Percentiles rank a stretch among this genome's conserved stretches.
Conservation (phyloP, 2,113 vertebrate species). For the Pimephales promelas region DNA sequence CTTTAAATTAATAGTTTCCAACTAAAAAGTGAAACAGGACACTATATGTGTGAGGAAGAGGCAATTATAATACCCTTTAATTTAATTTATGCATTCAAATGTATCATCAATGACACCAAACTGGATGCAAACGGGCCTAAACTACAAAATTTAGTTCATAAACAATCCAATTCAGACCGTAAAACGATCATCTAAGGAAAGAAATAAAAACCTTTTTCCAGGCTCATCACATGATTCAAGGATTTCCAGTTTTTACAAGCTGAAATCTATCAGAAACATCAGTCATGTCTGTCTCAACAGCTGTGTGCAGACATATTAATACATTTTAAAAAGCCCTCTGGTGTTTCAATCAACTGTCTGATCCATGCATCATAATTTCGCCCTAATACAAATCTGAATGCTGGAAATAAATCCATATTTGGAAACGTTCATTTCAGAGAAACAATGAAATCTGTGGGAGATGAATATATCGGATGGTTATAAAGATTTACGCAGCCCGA, state of each 20-base stretch:
- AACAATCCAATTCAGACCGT: background rate
- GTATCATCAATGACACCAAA: background rate
- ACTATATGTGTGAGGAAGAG: too few species aligned
- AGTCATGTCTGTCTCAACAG: slow-evolving; percentile 32
- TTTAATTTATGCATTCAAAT: background rate
- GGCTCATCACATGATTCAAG: slow-evolving; percentile 4
- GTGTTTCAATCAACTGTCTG: slow-evolving; percentile 46
- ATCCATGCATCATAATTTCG: slow-evolving; percentile 43
- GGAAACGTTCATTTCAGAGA: slow-evolving; percentile 37
- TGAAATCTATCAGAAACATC: slow-evolving; percentile 39
- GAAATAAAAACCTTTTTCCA: slow-evolving; percentile 27
- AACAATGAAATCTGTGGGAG: slow-evolving; percentile 37
- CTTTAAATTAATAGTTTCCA: background rate
- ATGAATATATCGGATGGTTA: slow-evolving; percentile 39
- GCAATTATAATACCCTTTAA: background rate
- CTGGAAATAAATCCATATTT: slow-evolving; percentile 42
- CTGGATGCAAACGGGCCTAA: background rate
- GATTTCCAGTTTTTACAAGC: slow-evolving; percentile 20
- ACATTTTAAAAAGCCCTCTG: slow-evolving; percentile 41
- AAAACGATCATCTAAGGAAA: slow-evolving; percentile 24
- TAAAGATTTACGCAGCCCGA: slow-evolving; percentile 40
- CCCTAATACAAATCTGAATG: slow-evolving; percentile 42
- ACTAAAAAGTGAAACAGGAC: background rate
- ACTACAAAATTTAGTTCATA: background rate
- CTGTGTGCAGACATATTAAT: slow-evolving; percentile 34